phyloP scores from a whole-genome alignment of 2,888 invertebrate genomes.

The Hypomecis punctinalis region DNA sequence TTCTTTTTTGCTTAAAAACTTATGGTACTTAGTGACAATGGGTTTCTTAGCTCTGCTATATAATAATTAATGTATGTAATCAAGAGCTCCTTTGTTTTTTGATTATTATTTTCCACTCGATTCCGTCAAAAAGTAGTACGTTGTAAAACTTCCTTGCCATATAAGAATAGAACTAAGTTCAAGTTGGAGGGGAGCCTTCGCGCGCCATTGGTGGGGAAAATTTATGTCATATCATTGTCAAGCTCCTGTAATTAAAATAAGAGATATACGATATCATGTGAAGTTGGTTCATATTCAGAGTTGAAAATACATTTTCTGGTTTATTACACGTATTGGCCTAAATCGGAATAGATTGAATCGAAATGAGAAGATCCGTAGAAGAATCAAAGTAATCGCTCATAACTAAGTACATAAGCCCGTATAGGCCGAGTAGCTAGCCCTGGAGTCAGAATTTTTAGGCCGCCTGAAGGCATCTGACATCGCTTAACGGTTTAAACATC shows the following conservation, averaged over 20 bases:
- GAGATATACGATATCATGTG: constrained; percentile 2
- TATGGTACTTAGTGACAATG: too few relatives aligned
- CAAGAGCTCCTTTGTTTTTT: too few relatives aligned
- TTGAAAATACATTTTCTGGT: neutral
- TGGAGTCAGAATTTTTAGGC: too few relatives aligned
- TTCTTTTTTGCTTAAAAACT: too few relatives aligned
- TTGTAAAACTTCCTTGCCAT: constrained; percentile 18
- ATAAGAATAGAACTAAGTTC: constrained; percentile 28
- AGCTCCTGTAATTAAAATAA: constrained; percentile 25
- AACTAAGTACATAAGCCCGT: too few relatives aligned
- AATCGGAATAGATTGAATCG: too few relatives aligned
- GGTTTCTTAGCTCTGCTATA: too few relatives aligned
- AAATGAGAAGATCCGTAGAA: too few relatives aligned
- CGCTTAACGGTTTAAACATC: too few relatives aligned
- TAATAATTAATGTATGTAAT: too few relatives aligned
- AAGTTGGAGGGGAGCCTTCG: constrained; percentile 13
- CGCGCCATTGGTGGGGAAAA: constrained; percentile 20
- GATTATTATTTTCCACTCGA: too few relatives aligned
- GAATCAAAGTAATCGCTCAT: neutral
- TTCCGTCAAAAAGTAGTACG: neutral
- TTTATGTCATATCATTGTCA: constrained; percentile 26
- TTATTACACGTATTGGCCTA: neutral
- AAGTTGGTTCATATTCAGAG: neutral
- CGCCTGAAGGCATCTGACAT: neutral
- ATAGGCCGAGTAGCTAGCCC: too few relatives aligned